Conservation (phyloP, 1,140 invertebrate genomes). For the Leptinotarsa texana region DNA sequence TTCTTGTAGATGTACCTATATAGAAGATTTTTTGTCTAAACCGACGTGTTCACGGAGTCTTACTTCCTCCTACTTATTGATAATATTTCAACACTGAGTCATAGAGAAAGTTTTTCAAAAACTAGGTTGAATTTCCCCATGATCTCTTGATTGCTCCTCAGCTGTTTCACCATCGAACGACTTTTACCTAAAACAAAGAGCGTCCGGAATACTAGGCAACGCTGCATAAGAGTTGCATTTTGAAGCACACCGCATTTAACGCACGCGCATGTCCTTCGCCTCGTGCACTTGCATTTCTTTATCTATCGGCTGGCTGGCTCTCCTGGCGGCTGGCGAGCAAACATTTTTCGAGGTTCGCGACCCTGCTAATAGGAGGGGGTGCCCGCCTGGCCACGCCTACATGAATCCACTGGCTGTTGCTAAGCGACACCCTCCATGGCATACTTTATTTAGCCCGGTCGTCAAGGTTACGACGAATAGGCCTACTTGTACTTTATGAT, state of each 20-base stretch:
- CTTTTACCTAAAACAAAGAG: too few species aligned
- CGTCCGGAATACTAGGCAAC: not conserved
- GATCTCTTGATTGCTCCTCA: too few species aligned
- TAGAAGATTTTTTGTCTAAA: too few species aligned
- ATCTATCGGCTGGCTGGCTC: conserved; percentile 13
- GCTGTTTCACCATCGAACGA: too few species aligned
- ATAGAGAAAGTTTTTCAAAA: too few species aligned
- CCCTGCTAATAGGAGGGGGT: conserved; percentile 19
- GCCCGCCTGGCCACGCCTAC: conserved; percentile 16
- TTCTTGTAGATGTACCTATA: too few species aligned
- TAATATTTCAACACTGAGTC: too few species aligned
- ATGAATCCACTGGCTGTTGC: conserved; percentile 25
- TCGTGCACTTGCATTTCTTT: conserved; percentile 17
- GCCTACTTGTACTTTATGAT: conserved; percentile 8
- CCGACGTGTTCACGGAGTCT: too few species aligned
- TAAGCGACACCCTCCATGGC: conserved; percentile 25
- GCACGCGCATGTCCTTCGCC: not conserved
- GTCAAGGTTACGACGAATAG: conserved; percentile 23
- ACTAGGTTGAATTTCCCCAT: too few species aligned
- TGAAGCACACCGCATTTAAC: not conserved
- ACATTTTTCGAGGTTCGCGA: conserved; percentile 15
- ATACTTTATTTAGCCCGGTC: conserved; percentile 28
- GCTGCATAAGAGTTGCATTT: not conserved
- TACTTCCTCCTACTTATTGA: too few species aligned
- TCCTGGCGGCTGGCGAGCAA: not conserved